A percentile compares a stretch with the other conserved stretches of the same genome.
phyloP scores from a whole-genome alignment of 2,797 vertebrate genomes.

The Galagoides demidoff region DNA sequence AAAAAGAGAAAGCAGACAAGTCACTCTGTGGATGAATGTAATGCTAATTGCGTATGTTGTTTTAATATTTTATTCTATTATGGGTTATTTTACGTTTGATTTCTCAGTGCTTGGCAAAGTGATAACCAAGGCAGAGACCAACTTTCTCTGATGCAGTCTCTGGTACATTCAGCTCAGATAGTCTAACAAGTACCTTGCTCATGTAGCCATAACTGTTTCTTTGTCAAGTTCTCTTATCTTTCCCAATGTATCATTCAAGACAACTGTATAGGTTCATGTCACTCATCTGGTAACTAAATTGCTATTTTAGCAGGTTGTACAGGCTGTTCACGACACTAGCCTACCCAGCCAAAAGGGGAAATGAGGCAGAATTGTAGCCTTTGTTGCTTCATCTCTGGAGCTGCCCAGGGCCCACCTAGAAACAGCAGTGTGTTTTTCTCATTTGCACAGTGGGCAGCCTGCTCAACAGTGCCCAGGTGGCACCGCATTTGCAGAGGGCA shows the following conservation, averaged over 20 bases:
- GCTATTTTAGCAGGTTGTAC: neutral
- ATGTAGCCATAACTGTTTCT: neutral
- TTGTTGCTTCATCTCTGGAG: neutral
- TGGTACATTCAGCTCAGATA: neutral
- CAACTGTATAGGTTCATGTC: neutral
- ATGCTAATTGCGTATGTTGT: neutral
- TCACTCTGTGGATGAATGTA: neutral
- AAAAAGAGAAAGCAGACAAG: neutral
- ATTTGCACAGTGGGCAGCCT: neutral
- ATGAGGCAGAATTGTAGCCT: neutral
- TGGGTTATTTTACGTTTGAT: neutral
- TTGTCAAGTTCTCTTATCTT: neutral
- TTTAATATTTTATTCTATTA: neutral
- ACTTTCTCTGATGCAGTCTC: neutral
- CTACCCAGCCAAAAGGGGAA: neutral
- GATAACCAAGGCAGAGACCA: neutral
- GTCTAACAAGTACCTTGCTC: neutral
- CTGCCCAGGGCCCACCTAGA: neutral
- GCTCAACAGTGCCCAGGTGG: fast-evolving
- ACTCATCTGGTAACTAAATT: neutral
- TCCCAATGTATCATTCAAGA: neutral
- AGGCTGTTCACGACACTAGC: neutral
- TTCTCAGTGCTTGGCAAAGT: conserved; percentile 36
- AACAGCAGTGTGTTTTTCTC: neutral
- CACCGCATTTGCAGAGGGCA: neutral